Evolutionary conservation across 2,888 invertebrate species (phyloP).

Genomic region (Oegoconia quadripuncta): DNA sequence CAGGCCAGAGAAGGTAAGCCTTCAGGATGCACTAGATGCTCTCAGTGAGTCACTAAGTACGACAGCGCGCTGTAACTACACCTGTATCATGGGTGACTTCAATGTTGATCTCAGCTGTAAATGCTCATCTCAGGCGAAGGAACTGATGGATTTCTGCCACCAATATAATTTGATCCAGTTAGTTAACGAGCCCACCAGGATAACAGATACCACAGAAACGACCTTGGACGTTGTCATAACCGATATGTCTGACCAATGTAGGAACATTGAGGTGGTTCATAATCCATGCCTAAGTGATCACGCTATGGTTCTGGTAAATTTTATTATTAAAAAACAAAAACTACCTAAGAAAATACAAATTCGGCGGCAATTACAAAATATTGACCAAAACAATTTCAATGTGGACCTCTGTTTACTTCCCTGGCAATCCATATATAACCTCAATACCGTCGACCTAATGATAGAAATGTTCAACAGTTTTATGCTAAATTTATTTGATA

Average conservation of each 20-base stretch:
- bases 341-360: too few relatives aligned
- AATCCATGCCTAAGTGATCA: conserved; percentile 12
- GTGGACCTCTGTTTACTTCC: too few relatives aligned
- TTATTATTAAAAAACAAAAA: conserved; percentile 8
- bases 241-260: background rate
- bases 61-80: conserved; percentile 5
- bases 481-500: too few relatives aligned
- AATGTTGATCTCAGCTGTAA: conserved; percentile 14
- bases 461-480: too few relatives aligned
- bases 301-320: conserved; percentile 3
- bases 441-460: too few relatives aligned
- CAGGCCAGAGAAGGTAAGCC: conserved; percentile 10
- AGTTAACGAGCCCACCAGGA: conserved; percentile 14
- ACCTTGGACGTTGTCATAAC: conserved; percentile 15
- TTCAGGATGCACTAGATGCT: conserved; percentile 11
- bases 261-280: conserved; percentile 6
- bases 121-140: background rate
- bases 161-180: conserved; percentile 12
- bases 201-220: conserved; percentile 8
- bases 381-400: too few relatives aligned
- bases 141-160: conserved; percentile 5
- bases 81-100: conserved; percentile 14
- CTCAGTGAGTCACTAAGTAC: conserved; percentile 14
- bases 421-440: too few relatives aligned
- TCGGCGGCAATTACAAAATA: too few relatives aligned